phyloP scores from a whole-genome alignment of 1,140 invertebrate species.

The Stegodyphus mimosarum region DNA sequence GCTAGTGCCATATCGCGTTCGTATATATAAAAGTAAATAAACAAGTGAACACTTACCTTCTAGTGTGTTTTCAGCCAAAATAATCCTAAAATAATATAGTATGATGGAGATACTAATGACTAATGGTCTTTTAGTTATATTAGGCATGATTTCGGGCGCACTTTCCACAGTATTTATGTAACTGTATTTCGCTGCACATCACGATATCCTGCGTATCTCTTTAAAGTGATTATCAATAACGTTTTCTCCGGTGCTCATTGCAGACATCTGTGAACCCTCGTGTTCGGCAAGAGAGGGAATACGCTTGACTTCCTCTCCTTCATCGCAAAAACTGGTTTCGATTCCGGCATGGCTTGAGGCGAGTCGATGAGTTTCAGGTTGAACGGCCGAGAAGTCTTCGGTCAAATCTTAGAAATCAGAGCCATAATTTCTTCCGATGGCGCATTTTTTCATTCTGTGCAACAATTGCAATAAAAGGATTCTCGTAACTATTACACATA shows the following conservation, averaged over 20 bases:
- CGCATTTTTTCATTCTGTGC: too few relatives aligned
- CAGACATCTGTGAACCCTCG: constrained; percentile 9
- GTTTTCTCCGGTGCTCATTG: background rate
- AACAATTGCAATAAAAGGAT: too few relatives aligned
- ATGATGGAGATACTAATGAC: background rate
- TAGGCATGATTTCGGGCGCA: background rate
- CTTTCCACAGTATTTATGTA: background rate
- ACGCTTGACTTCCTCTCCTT: background rate
- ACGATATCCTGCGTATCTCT: background rate
- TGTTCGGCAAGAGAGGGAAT: background rate
- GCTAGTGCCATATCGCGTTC: too few relatives aligned
- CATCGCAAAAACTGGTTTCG: constrained; percentile 24
- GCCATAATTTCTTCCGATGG: too few relatives aligned
- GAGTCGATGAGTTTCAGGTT: constrained; percentile 21
- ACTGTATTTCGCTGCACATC: constrained; percentile 18
- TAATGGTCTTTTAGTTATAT: constrained; percentile 7
- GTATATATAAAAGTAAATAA: background rate
- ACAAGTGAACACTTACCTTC: constrained; percentile 8
- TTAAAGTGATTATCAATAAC: background rate
- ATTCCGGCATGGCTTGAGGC: constrained; percentile 19
- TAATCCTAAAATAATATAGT: constrained; percentile 8
- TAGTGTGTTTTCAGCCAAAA: background rate
- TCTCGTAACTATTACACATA: too few relatives aligned
- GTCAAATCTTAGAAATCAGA: background rate
- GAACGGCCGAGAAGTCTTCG: constrained; percentile 18